Percentiles rank a stretch among this genome's conserved stretches.
These are phyloP conservation scores for Microcaecilia unicolor DNA, from an alignment of 2,797 vertebrate species.

Conservation along the genomic window DNA sequence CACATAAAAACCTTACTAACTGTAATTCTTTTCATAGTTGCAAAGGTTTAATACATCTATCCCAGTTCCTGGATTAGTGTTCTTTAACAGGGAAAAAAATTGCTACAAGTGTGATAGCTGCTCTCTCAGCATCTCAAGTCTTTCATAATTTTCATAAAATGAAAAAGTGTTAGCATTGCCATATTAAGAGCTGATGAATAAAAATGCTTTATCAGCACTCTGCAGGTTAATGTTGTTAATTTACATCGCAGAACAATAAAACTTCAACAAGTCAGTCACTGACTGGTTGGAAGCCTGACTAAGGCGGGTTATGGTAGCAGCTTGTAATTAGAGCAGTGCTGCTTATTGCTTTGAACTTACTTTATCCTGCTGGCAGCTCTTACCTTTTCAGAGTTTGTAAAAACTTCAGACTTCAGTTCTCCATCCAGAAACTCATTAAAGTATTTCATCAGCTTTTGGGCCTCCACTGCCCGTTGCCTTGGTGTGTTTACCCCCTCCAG, in stretches of 20 bases:
- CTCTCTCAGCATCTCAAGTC: conserved; percentile 30
- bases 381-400: conserved; percentile 97
- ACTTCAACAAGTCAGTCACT: conserved; percentile 42
- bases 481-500: conserved; percentile 97
- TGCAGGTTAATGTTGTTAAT: conserved; percentile 35
- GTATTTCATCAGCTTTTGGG: conserved; percentile 97
- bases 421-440: conserved; percentile 98
- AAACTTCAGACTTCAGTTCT: conserved; percentile 95
- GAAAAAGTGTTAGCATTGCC: conserved; percentile 32
- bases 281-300: conserved; percentile 39
- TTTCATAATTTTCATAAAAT: conserved; percentile 42
- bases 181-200: conserved; percentile 34
- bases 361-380: conserved; percentile 50
- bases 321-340: conserved; percentile 48
- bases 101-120: conserved; percentile 25
- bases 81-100: conserved; percentile 12
- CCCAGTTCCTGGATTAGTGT: too few species aligned
- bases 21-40: too few species aligned
- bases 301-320: conserved; percentile 39
- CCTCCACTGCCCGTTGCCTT: conserved; percentile 94
- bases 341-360: conserved; percentile 38
- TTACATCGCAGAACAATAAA: conserved; percentile 51
- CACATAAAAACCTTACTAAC: too few species aligned
- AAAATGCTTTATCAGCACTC: conserved; percentile 42
- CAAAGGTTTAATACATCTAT: too few species aligned